Evolutionary conservation across 2,888 invertebrate genomes (phyloP).

Genomic region (Noctua janthe): DNA sequence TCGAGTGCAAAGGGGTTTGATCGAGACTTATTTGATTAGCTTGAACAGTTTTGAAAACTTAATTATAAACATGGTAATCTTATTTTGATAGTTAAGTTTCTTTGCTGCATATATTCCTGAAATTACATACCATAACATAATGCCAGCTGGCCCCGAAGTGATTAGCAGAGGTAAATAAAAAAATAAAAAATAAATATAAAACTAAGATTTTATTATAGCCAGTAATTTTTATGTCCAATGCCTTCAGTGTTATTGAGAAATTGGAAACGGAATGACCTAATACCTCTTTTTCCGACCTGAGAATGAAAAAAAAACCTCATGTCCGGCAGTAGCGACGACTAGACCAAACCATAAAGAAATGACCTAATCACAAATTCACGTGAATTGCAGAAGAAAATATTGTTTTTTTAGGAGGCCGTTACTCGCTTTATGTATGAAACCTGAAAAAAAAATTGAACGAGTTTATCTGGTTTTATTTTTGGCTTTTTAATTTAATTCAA

Average conservation of each 20-base stretch:
- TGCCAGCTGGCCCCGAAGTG: background rate
- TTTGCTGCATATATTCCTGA: background rate
- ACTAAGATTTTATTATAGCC: no score
- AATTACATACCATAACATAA: background rate
- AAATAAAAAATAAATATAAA: no score
- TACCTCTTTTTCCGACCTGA: background rate
- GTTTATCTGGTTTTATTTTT: background rate
- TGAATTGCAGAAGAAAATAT: background rate
- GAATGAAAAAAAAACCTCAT: no score
- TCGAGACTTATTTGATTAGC: conserved; percentile 37
- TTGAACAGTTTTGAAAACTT: conserved; percentile 2
- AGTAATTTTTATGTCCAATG: background rate
- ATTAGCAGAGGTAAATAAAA: background rate
- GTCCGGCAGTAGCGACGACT: no score
- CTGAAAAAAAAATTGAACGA: background rate
- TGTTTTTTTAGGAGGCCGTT: background rate
- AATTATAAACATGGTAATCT: background rate
- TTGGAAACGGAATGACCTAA: background rate
- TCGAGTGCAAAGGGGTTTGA: conserved; percentile 15
- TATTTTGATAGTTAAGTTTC: background rate
- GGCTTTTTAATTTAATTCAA: no score
- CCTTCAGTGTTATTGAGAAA: background rate
- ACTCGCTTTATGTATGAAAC: background rate
- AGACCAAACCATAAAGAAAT: no score
- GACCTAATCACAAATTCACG: no score